Percentiles rank a stretch among this genome's conserved stretches.
Evolutionary conservation across 2,797 vertebrate species (phyloP).

Genomic region (Pipistrellus pygmaeus): DNA sequence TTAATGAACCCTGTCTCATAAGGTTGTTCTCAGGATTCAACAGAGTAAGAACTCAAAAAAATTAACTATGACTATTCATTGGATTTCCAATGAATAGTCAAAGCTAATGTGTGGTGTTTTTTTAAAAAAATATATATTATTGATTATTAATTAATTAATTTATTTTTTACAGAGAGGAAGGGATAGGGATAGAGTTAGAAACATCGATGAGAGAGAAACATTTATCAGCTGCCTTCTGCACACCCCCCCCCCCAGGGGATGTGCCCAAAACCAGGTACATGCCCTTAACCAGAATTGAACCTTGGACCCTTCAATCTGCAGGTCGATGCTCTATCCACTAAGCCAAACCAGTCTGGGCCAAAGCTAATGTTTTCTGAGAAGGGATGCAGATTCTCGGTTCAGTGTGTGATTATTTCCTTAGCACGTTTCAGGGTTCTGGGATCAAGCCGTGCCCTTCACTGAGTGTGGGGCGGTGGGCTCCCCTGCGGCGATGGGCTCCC

Average conservation of each 20-base stretch:
- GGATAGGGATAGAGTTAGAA: too few relatives aligned
- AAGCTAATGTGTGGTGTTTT: background rate
- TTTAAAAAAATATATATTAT: too few relatives aligned
- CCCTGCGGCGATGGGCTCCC: background rate
- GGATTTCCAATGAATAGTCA: background rate
- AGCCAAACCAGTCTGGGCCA: too few relatives aligned
- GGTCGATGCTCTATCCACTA: too few relatives aligned
- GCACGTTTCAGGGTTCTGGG: background rate
- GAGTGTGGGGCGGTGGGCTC: background rate
- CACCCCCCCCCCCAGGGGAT: too few relatives aligned
- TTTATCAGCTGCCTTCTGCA: too few relatives aligned
- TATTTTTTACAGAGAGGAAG: too few relatives aligned
- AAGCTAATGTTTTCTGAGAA: constrained; percentile 8
- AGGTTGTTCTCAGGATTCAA: background rate
- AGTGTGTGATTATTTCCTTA: background rate
- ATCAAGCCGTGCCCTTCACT: background rate
- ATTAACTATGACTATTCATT: background rate
- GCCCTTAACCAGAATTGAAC: too few relatives aligned
- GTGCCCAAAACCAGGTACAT: too few relatives aligned
- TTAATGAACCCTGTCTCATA: background rate
- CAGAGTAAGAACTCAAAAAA: background rate
- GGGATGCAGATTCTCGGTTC: background rate
- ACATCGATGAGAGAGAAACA: too few relatives aligned
- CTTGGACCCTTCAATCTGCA: too few relatives aligned
- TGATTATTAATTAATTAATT: too few relatives aligned